These are phyloP conservation scores for Muricea muricata DNA, from an alignment of 92 coral and sea anemone genomes.

Conservation along the genomic window DNA sequence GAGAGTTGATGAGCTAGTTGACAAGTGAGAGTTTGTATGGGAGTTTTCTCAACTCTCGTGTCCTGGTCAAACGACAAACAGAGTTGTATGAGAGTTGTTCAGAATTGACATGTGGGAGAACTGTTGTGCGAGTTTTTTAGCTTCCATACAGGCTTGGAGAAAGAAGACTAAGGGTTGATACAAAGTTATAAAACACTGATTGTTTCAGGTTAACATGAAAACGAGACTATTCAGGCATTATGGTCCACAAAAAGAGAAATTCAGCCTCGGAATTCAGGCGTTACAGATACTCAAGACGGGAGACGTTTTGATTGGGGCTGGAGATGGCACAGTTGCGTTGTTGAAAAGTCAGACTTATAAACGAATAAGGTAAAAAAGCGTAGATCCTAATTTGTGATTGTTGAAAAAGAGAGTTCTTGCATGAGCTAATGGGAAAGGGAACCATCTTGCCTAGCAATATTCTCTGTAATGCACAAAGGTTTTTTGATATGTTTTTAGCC, in stretches of 20 bases:
- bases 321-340: constrained; percentile 93
- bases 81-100: not conserved
- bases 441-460: no score
- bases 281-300: constrained; percentile 77
- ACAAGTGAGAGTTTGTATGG: not conserved
- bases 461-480: no score
- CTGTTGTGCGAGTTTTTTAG: no score
- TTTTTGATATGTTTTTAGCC: no score
- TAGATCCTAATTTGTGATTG: not conserved
- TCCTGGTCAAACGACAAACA: not conserved
- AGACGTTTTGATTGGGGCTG: constrained; percentile 89
- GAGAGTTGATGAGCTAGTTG: not conserved
- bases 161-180: no score
- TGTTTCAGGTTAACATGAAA: constrained; percentile 68
- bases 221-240: constrained; percentile 65
- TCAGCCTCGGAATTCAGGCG: constrained; percentile 84
- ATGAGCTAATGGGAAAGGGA: no score
- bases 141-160: no score
- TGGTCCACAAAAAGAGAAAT: constrained; percentile 84
- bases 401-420: no score
- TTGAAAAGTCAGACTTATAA: constrained; percentile 44
- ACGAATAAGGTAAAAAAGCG: constrained; percentile 3
- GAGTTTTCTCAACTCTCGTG: not conserved
- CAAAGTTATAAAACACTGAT: not conserved
- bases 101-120: no score